phyloP scores from a whole-genome alignment of 2,797 vertebrate genomes.

The Erethizon dorsatum region DNA sequence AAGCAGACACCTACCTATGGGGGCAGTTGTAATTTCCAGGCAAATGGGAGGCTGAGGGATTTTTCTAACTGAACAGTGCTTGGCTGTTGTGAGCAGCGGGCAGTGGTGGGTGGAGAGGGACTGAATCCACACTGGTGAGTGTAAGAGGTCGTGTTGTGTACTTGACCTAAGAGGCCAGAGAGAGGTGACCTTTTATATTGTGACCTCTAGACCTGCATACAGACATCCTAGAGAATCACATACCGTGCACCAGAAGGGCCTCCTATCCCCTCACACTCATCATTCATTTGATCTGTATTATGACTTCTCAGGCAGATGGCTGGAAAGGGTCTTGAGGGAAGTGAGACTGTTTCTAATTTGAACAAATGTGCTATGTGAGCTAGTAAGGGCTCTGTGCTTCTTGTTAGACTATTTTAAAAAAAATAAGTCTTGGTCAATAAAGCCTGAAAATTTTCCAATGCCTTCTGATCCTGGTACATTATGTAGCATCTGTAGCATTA shows the following conservation, averaged over 20 bases:
- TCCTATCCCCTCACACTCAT: accelerated
- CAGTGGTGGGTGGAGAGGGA: neutral
- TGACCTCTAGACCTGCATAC: neutral
- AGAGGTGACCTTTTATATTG: neutral
- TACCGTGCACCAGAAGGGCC: accelerated
- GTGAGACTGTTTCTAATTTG: slow-evolving; percentile 46
- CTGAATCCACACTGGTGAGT: accelerated
- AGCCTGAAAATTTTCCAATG: neutral
- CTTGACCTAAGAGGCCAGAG: too few species aligned
- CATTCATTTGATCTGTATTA: neutral
- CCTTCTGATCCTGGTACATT: neutral
- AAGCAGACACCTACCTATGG: slow-evolving; percentile 6
- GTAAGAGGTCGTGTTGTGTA: neutral
- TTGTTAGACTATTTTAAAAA: neutral
- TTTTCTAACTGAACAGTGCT: slow-evolving; percentile 18
- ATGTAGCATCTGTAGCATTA: neutral
- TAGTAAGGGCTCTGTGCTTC: neutral
- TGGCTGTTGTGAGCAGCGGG: neutral
- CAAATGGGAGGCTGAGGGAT: neutral
- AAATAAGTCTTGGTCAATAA: neutral
- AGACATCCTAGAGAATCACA: neutral
- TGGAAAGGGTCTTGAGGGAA: slow-evolving; percentile 5
- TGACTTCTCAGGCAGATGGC: neutral
- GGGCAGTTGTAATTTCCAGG: slow-evolving; percentile 11
- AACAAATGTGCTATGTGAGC: neutral